These are phyloP conservation scores for Acrocera orbiculus DNA, from an alignment of 2,888 invertebrate species.

Conservation along the genomic window DNA sequence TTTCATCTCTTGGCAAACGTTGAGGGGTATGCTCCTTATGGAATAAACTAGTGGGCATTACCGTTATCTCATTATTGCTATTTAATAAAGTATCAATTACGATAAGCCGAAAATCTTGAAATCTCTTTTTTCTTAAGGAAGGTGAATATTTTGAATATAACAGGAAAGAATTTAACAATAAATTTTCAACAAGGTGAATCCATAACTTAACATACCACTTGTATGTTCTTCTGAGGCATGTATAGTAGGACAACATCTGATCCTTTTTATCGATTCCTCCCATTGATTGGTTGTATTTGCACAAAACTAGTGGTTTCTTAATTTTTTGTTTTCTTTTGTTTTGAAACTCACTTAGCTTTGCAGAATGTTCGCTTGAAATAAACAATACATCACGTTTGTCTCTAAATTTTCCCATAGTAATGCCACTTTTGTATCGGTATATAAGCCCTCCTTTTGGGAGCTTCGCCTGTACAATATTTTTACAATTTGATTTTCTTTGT, in stretches of 20 bases:
- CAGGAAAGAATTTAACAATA: background rate
- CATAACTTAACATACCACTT: conserved; percentile 3
- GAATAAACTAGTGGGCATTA: too few species aligned
- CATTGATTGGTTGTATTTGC: conserved; percentile 1
- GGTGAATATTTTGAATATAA: background rate
- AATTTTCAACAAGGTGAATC: conserved; percentile 1
- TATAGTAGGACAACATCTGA: conserved; percentile 2
- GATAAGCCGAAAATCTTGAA: background rate
- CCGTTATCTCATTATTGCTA: too few species aligned
- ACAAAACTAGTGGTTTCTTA: conserved; percentile 1
- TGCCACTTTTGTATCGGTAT: conserved; percentile 2
- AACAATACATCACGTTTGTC: conserved; percentile 2
- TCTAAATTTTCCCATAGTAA: background rate
- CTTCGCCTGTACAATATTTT: background rate
- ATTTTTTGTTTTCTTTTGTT: conserved; percentile 1
- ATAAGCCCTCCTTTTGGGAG: conserved; percentile 1
- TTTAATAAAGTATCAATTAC: too few species aligned
- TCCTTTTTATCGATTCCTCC: conserved; percentile 1
- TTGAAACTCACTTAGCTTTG: background rate
- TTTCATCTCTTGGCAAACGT: too few species aligned
- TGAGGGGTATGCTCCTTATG: too few species aligned
- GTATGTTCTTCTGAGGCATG: background rate
- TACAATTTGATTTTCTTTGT: conserved; percentile 1
- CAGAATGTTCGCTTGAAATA: conserved; percentile 2
- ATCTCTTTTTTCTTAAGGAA: background rate